Evolutionary conservation across 2,113 vertebrate species (phyloP).

Genomic region (Ancistrus triradiatus): DNA sequence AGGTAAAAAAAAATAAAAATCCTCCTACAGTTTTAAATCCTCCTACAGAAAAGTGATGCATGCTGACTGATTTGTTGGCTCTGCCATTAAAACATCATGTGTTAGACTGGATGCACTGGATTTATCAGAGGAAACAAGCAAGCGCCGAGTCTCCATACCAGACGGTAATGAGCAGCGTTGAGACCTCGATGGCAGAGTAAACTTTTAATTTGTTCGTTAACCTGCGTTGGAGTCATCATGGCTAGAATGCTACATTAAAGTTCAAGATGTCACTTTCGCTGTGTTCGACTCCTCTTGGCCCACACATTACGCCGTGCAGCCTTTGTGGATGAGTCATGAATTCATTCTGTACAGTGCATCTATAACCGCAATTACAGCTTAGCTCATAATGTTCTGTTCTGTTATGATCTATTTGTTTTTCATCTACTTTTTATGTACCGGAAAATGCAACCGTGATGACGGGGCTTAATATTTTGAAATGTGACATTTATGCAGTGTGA

Average conservation of each 20-base stretch:
- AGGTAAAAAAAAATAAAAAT: background rate
- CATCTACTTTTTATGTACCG: too few species aligned
- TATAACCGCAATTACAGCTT: too few species aligned
- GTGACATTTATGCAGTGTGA: too few species aligned
- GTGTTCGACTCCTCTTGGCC: background rate
- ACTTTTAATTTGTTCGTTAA: conserved; percentile 20
- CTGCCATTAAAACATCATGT: background rate
- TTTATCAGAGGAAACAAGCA: conserved; percentile 3
- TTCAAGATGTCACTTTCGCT: background rate
- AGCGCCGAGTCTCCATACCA: background rate
- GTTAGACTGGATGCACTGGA: background rate
- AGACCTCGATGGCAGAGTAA: background rate
- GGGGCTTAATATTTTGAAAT: too few species aligned
- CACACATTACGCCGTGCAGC: background rate
- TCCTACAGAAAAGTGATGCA: background rate
- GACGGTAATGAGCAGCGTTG: conserved; percentile 20
- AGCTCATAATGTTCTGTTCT: too few species aligned
- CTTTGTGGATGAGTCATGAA: conserved; percentile 2
- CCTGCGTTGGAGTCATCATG: conserved; percentile 8
- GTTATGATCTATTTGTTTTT: too few species aligned
- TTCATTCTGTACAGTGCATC: background rate
- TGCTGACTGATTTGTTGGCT: background rate
- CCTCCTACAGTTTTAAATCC: too few species aligned
- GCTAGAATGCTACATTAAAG: background rate
- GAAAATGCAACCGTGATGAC: too few species aligned